phyloP scores from a whole-genome alignment of 2,113 vertebrate species.

The Cyphomyrus discorhynchus region DNA sequence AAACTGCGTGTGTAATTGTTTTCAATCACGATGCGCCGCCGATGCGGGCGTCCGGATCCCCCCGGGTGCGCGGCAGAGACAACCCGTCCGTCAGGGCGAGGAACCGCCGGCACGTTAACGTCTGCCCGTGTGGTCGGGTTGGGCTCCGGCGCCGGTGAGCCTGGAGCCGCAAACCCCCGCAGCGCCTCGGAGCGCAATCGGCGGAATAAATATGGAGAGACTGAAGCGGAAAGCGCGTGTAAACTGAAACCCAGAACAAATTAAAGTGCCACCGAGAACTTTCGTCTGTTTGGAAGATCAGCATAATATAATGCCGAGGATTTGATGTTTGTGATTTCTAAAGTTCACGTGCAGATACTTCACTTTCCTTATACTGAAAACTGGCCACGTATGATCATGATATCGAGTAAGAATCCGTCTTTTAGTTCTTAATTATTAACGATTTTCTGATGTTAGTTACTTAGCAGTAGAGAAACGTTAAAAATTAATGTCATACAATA shows the following conservation, averaged over 20 bases:
- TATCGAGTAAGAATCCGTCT: background rate
- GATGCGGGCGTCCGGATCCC: background rate
- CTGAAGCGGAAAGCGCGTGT: background rate
- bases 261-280: background rate
- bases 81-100: constrained; percentile 37
- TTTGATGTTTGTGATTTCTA: background rate
- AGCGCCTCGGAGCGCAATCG: background rate
- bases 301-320: background rate
- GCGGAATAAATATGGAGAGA: background rate
- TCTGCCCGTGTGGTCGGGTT: background rate
- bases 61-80: constrained; percentile 23
- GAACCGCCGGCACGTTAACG: constrained; percentile 28
- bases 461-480: background rate
- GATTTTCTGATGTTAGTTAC: background rate
- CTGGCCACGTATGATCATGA: background rate
- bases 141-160: background rate
- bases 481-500: background rate
- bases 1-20: constrained; percentile 36
- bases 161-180: background rate
- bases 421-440: background rate
- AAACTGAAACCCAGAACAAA: background rate
- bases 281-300: background rate
- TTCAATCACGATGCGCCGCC: constrained; percentile 26
- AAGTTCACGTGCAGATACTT: background rate
- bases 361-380: background rate